Evolutionary conservation across 2,113 vertebrate genomes (phyloP), one percentile per base, ranked within the genome.

Genomic region (Serilophus lunatus): DNA sequence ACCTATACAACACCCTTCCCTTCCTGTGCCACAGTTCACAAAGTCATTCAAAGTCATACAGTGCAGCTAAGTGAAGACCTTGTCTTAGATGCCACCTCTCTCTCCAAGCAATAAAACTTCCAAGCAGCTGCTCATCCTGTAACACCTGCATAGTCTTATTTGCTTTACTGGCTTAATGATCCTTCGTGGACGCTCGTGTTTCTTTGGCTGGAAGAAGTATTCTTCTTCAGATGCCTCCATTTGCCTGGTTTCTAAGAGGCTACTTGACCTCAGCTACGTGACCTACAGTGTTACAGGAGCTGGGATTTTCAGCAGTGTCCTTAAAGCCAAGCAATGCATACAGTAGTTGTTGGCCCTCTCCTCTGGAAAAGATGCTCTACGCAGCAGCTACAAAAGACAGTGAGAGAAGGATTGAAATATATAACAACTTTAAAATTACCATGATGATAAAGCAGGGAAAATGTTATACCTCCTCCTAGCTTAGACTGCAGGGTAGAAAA

Each of bases 111-210:
- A 3, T 29, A 44, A 82, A 45, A 6, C 28, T 76, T 51, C 45
- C 42, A 75, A 74, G 57, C 45, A 71, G 40, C 50, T 64, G 12
- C 66, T 92, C 44, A 23, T 47, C 57, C 53, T 71, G 53, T 82
- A 89, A 40, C 5, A 18, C 2, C 3, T 64, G 19, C 18, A 3
- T 5, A 47, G 63, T 28, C 36, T 31, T 14, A 1, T 19, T 40
- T 44, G 49, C 47, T 71, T 84, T 68, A 17, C 56, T 54, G 64
- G 19, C 53, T 40, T 26, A 26, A 50, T 13, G 28, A 14, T 70
- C n/a, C 35, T 63, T 36, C 0, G 0, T 18, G 16, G 3, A 2
- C 2, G 0, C 23, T 31, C 71, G 11, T 18, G 29, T 59, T 68
- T 42, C 47, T 71, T 68, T 28, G 35, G 33, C 47, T 88, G 56